Conservation (phyloP, 2,888 invertebrate genomes). For the Nomada goodeniana region DNA sequence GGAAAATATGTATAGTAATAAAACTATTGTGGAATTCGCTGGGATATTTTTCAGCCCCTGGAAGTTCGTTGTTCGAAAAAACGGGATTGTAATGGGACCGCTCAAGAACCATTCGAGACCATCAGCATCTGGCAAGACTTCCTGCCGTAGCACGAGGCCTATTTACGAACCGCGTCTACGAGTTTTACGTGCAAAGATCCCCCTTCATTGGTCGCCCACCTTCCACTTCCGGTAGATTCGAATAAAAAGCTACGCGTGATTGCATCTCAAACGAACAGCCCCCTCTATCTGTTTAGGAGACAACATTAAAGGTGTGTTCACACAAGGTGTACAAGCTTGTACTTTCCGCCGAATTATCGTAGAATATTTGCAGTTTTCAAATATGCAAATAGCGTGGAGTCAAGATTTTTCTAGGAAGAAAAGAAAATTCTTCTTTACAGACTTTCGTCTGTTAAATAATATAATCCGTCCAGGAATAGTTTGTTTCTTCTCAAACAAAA, state of each 20-base stretch:
- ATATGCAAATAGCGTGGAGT: no score
- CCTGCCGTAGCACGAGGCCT: conserved; percentile 63
- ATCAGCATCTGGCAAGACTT: conserved; percentile 72
- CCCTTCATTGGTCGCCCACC: conserved; percentile 55
- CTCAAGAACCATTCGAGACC: conserved; percentile 28
- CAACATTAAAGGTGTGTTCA: neutral
- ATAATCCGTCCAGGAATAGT: no score
- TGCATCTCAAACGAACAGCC: conserved; percentile 22
- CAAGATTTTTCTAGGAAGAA: no score
- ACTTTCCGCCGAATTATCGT: no score
- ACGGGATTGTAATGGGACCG: conserved; percentile 52
- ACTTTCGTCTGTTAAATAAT: no score
- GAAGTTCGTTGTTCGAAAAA: conserved; percentile 15
- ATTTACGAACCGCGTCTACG: conserved; percentile 64
- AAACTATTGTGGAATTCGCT: conserved; percentile 3
- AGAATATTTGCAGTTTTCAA: no score
- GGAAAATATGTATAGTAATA: neutral
- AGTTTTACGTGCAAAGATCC: conserved; percentile 60
- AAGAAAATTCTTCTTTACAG: no score
- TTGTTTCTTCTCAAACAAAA: no score
- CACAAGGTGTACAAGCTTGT: neutral
- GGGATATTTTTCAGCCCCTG: neutral
- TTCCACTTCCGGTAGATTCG: conserved; percentile 62
- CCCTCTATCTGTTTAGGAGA: neutral
- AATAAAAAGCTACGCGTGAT: conserved; percentile 59